Evolutionary conservation across 2,888 invertebrate species (phyloP), one percentile per base, ranked within the genome.

Genomic region (Archips crataeganus): DNA sequence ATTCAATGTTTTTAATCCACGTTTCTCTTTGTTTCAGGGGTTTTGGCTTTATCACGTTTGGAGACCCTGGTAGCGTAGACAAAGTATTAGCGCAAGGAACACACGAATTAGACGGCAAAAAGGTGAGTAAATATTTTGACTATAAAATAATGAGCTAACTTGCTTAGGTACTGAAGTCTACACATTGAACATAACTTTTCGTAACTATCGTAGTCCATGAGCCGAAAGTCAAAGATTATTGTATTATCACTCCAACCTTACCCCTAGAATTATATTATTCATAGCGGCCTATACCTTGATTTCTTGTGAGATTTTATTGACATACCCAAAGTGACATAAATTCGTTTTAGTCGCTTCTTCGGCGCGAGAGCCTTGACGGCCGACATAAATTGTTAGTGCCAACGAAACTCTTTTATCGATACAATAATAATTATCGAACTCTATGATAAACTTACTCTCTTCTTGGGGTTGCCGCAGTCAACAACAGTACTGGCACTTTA

Each of bases 1-100:
- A n/a, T n/a, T n/a, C n/a, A n/a, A n/a, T 36, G 49, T 36, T 65
- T 15, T 36, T 45, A 61, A 73, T 42, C n/a, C 8, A 11, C 60
- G 54, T 70, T 45, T 78, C 81, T 77, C 79, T 80, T 93, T 91
- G 87, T 94, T 94, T 9, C 97, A 99, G 99, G 96, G 99, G 99
- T 90, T 99, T 99, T 94, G 99, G 99, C 90, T 99, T 99, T 96
- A 99, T 99, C 95, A 99, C 99, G 94, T 99, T 99, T 95, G 97
- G 98, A 95, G 99, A 99, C 95, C 98, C 99, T 90, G 96, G 97
- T 95, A 98, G 98, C 95, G 99, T 99, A 96, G 99, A 99, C 96
- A 99, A 99, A 96, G 99, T 99, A 94, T 97, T 99, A 96, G 98
- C 98, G 93, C 98, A 98, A 96, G 98, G 98, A 95, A 98, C 98